phyloP scores from a whole-genome alignment of 2,888 invertebrate genomes.

The Sphaerophoria taeniata region DNA sequence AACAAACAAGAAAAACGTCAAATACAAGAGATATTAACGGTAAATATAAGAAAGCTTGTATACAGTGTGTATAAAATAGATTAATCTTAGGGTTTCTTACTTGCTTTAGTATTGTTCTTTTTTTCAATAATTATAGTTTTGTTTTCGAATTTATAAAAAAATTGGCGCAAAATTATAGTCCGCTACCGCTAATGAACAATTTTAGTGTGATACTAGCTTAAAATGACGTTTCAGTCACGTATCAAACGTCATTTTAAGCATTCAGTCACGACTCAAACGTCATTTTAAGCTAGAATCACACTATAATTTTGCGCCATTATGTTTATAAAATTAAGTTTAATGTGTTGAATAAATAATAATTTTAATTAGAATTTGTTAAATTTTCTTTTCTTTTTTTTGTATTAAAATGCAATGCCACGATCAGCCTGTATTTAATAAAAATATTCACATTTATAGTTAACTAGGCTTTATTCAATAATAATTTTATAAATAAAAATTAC shows the following conservation, averaged over 20 bases:
- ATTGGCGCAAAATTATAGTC: no score
- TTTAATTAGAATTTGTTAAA: not conserved
- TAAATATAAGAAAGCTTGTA: slow-evolving; percentile 39
- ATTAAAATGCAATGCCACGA: slow-evolving; percentile 6
- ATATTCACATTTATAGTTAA: slow-evolving; percentile 48
- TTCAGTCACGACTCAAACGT: no score
- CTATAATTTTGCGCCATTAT: no score
- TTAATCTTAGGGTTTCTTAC: slow-evolving; percentile 33
- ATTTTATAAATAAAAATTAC: slow-evolving; percentile 7
- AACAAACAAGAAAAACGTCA: not conserved
- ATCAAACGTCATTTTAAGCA: no score
- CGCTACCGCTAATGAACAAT: no score
- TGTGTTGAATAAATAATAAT: slow-evolving; percentile 24
- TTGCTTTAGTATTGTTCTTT: slow-evolving; percentile 32
- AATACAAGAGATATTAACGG: not conserved
- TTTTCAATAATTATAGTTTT: slow-evolving; percentile 13
- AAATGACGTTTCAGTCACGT: no score
- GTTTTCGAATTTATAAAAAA: slow-evolving; percentile 13
- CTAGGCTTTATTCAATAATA: slow-evolving; percentile 40
- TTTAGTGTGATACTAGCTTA: no score
- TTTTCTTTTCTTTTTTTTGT: not conserved
- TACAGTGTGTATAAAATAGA: slow-evolving; percentile 65
- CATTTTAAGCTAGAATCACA: no score
- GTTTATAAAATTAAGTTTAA: no score
- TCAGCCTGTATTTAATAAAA: not conserved